These are phyloP conservation scores for Petrocephalus zakoni DNA, from an alignment of 2,113 vertebrate genomes.

Conservation along the genomic window DNA sequence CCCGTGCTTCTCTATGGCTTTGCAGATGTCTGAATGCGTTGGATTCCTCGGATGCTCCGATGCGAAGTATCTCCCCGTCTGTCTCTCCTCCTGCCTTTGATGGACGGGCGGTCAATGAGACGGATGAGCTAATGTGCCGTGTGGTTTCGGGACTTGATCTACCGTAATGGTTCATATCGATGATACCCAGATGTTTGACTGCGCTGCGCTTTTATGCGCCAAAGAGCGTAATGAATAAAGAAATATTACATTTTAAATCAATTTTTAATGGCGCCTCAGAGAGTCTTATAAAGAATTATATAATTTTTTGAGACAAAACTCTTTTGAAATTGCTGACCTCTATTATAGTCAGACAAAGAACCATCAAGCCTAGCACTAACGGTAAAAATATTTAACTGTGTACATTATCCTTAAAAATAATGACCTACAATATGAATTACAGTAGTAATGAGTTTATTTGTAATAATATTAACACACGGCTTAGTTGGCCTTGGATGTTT, in stretches of 20 bases:
- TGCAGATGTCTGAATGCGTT: neutral
- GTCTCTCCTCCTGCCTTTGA: neutral
- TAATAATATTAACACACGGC: neutral
- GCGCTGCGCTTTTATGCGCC: neutral
- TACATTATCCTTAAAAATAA: neutral
- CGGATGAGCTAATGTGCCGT: neutral
- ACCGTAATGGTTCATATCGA: conserved; percentile 6
- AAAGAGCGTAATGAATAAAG: neutral
- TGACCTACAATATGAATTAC: neutral
- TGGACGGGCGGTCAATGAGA: neutral
- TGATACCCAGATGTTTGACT: conserved; percentile 1
- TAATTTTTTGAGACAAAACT: neutral
- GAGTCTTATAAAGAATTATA: neutral
- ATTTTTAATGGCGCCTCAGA: neutral
- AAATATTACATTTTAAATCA: neutral
- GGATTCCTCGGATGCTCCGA: neutral
- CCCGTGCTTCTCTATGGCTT: neutral
- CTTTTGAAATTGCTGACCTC: neutral
- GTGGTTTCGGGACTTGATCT: neutral
- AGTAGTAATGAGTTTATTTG: neutral
- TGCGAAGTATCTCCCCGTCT: neutral
- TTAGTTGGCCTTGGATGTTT: neutral
- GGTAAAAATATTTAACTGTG: neutral
- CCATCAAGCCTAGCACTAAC: neutral
- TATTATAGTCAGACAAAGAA: neutral